Evolutionary conservation across 2,888 invertebrate genomes (phyloP), one percentile per base, ranked within the genome.

Genomic region (Ryuthela nishihirai): DNA sequence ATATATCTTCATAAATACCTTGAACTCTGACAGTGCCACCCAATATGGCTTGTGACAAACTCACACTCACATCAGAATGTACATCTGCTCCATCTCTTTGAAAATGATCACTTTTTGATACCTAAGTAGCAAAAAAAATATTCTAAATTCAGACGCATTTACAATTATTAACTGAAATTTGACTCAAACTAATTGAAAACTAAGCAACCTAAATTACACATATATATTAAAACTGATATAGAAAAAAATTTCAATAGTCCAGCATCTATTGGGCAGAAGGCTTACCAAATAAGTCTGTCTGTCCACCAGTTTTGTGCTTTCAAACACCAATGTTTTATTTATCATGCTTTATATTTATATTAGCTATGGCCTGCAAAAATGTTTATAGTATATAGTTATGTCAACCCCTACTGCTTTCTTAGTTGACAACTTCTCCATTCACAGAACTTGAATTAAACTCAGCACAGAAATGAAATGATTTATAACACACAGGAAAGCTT

Each of bases 1-100:
- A 86, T 64, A 94, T 87, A 74, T 97, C 93, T 76, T 97, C 95
- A 72, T 98, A 94, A 62, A 99, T 81, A 4, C 99, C 98, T 71
- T 93, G 89, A 69, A 97, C 81, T 69, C 90, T 82, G 54, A 94
- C 85, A 0, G 90, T 84, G 15, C 99, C 99, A 4, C 99, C 99
- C 21, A 99, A 78, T 9, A 93, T 73, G 0, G 98, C 94, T 77
- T 99, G 98, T 1, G 93, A 79, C 7, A 99, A 73, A 0, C 91
- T 92, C 62, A 98, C 84, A 69, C 83, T 81, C 0, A 89, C 89
- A 69, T 97, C 92, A n/a, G 94, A 92, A 72, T 99, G 93, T 0
- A 99, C 85, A 73, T 99, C 98, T 4, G 93, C 81, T 0, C 97
- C 97, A 64, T 98, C 97, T 42, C 99, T 80, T 55, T 82, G 81